A percentile compares a stretch with the other conserved stretches of the same genome.
phyloP scores from a whole-genome alignment of 2,113 vertebrate genomes.

The Cettia cetti region DNA sequence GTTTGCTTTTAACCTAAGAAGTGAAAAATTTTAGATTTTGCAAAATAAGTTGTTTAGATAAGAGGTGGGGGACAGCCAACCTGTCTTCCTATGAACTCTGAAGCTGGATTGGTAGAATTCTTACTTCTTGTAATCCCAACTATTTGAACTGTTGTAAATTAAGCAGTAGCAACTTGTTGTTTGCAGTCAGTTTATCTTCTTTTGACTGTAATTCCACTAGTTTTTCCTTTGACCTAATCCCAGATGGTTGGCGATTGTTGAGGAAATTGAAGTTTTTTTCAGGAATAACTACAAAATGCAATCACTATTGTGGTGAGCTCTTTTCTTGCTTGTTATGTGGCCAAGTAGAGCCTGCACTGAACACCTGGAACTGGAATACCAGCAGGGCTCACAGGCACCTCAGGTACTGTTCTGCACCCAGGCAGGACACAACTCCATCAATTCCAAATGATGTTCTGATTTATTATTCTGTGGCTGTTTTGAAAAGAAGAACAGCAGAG shows the following conservation, averaged over 20 bases:
- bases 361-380: not conserved
- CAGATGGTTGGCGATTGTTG: not conserved
- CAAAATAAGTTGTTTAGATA: not conserved
- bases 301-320: not conserved
- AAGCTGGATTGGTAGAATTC: not conserved
- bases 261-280: not conserved
- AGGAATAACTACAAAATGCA: not conserved
- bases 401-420: not conserved
- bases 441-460: not conserved
- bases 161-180: not conserved
- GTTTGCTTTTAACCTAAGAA: not conserved
- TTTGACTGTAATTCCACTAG: not conserved
- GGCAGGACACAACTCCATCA: not conserved
- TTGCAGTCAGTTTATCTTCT: not conserved
- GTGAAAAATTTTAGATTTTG: not conserved
- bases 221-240: not conserved
- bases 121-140: not conserved
- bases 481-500: not conserved
- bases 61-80: not conserved
- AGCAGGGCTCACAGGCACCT: not conserved
- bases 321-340: not conserved
- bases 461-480: not conserved
- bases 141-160: not conserved
- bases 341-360: not conserved
- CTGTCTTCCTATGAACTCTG: not conserved